A percentile compares a stretch with the other conserved stretches of the same genome.
Evolutionary conservation across 2,113 vertebrate genomes (phyloP).

Genomic region (Hylia prasina): DNA sequence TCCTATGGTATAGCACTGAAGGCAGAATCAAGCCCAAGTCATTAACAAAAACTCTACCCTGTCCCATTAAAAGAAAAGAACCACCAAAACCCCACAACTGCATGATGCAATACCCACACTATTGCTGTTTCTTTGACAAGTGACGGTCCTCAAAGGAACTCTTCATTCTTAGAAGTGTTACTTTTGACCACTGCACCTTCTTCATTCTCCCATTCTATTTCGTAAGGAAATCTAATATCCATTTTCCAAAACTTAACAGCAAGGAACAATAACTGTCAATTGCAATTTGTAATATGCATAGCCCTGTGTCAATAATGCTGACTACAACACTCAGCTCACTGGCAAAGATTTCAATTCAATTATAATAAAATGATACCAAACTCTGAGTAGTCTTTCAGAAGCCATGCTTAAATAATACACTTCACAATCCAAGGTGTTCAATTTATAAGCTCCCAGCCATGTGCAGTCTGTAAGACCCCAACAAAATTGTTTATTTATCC

Average conservation of each 20-base stretch:
- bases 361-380: rapidly evolving
- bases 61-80: not conserved
- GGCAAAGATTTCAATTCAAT: not conserved
- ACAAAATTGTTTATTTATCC: not conserved
- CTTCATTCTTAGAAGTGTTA: not conserved
- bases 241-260: not conserved
- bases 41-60: not conserved
- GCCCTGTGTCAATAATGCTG: not conserved
- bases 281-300: not conserved
- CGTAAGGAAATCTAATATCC: not conserved
- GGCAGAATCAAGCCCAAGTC: not conserved
- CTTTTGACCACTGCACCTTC: not conserved
- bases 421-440: not conserved
- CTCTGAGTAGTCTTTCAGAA: not conserved
- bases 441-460: not conserved
- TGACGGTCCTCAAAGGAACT: not conserved
- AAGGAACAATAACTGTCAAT: not conserved
- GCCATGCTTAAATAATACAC: not conserved
- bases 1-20: not conserved
- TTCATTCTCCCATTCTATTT: not conserved
- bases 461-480: rapidly evolving
- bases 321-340: not conserved
- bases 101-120: rapidly evolving
- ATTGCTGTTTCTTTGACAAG: not conserved
- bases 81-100: not conserved